Percentiles rank a stretch among this genome's conserved stretches.
Evolutionary conservation across 1,140 invertebrate genomes (phyloP).

Genomic region (Pogonomyrmex barbatus): DNA sequence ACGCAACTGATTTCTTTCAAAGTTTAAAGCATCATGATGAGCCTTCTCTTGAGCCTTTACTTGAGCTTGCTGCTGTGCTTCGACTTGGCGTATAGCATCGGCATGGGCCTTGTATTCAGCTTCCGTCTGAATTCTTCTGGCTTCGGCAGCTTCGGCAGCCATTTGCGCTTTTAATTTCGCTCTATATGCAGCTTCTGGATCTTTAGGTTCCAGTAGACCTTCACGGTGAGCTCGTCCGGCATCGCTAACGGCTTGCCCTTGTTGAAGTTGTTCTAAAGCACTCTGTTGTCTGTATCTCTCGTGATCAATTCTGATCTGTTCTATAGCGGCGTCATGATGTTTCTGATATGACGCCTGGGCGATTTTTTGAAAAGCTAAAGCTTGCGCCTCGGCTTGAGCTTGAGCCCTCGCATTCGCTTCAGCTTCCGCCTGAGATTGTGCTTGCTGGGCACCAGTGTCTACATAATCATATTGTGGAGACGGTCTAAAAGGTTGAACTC

Average conservation of each 20-base stretch:
- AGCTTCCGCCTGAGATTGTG: constrained; percentile 69
- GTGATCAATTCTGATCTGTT: constrained; percentile 81
- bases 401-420: constrained; percentile 80
- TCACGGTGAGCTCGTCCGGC: constrained; percentile 81
- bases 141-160: constrained; percentile 80
- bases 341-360: constrained; percentile 82
- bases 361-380: constrained; percentile 83
- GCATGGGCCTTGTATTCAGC: constrained; percentile 84
- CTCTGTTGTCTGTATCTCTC: constrained; percentile 81
- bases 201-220: constrained; percentile 79
- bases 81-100: constrained; percentile 83
- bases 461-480: constrained; percentile 81
- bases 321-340: constrained; percentile 81
- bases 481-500: constrained; percentile 58
- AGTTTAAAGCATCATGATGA: constrained; percentile 80
- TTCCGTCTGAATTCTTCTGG: constrained; percentile 80
- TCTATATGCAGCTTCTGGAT: constrained; percentile 81
- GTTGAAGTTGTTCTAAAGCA: constrained; percentile 83
- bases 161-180: constrained; percentile 82
- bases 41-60: constrained; percentile 83
- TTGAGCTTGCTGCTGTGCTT: constrained; percentile 83
- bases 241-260: constrained; percentile 81
- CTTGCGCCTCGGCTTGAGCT: constrained; percentile 81
- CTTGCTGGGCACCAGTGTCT: constrained; percentile 72
- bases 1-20: constrained; percentile 82